These are phyloP conservation scores for Aphodius granarius DNA, from an alignment of 2,888 invertebrate species.

Conservation along the genomic window DNA sequence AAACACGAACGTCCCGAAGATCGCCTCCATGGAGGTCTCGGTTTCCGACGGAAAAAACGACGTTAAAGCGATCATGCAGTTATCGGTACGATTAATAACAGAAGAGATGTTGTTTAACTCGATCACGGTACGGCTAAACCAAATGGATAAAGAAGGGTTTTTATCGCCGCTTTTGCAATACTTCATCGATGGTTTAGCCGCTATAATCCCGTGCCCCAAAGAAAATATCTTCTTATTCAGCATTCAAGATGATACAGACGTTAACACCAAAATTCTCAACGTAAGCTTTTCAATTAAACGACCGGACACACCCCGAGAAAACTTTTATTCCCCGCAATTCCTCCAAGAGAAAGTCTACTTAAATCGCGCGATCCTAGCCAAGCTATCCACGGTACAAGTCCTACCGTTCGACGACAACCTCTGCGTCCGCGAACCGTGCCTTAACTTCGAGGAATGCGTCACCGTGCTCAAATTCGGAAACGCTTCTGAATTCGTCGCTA, in stretches of 20 bases:
- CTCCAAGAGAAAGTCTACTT: constrained; percentile 93
- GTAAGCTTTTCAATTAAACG: constrained; percentile 89
- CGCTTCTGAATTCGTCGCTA: constrained; percentile 86
- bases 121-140: constrained; percentile 88
- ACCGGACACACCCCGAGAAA: constrained; percentile 76
- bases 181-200: constrained; percentile 88
- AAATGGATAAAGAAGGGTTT: constrained; percentile 92
- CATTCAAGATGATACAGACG: constrained; percentile 86
- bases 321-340: constrained; percentile 85
- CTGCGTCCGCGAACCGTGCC: constrained; percentile 92
- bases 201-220: constrained; percentile 88
- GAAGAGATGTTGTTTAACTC: constrained; percentile 94
- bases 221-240: constrained; percentile 93
- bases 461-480: constrained; percentile 92
- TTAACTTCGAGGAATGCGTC: constrained; percentile 90
- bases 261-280: constrained; percentile 83
- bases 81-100: constrained; percentile 87
- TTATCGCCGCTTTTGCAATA: constrained; percentile 84
- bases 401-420: constrained; percentile 96
- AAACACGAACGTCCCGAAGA: constrained; percentile 93
- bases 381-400: constrained; percentile 87
- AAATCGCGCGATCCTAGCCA: constrained; percentile 82
- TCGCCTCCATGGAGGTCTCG: constrained; percentile 91
- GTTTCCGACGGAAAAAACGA: constrained; percentile 94
- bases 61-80: constrained; percentile 88